Evolutionary conservation across 2,888 invertebrate species (phyloP).

Genomic region (Spicauda simplicius): DNA sequence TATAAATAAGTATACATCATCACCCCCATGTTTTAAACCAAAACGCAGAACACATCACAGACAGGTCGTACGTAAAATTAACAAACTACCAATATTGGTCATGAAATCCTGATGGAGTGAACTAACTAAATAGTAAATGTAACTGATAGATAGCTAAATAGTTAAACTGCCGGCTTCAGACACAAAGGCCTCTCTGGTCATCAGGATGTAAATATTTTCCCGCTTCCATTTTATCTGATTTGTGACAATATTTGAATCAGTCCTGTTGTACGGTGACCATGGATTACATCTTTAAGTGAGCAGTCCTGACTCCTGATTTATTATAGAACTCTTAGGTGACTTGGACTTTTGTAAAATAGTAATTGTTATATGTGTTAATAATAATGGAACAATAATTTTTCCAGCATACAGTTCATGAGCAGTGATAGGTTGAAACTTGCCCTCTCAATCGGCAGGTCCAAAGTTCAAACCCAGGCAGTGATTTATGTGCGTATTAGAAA

Average conservation of each 20-base stretch:
- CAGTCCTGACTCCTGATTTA: not conserved
- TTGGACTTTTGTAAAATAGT: no score
- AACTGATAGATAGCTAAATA: conserved; percentile 20
- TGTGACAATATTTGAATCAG: conserved; percentile 34
- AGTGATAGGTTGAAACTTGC: no score
- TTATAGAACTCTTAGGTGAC: no score
- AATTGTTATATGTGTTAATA: no score
- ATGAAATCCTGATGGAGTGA: not conserved
- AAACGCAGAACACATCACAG: no score
- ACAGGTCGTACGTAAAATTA: not conserved
- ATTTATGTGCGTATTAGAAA: no score
- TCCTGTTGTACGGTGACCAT: conserved; percentile 3
- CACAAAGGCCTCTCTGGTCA: conserved; percentile 28
- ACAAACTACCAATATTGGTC: not conserved
- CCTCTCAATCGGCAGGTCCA: no score
- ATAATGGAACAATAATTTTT: no score
- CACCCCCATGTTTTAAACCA: no score
- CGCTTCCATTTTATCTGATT: conserved; percentile 30
- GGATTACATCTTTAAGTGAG: not conserved
- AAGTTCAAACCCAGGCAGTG: no score
- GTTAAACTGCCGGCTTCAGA: conserved; percentile 24
- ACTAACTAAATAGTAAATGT: not conserved
- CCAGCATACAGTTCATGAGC: no score
- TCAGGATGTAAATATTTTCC: conserved; percentile 29
- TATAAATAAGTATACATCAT: no score